Conservation (phyloP, 2,113 vertebrate species). For the Bubo scandiacus region DNA sequence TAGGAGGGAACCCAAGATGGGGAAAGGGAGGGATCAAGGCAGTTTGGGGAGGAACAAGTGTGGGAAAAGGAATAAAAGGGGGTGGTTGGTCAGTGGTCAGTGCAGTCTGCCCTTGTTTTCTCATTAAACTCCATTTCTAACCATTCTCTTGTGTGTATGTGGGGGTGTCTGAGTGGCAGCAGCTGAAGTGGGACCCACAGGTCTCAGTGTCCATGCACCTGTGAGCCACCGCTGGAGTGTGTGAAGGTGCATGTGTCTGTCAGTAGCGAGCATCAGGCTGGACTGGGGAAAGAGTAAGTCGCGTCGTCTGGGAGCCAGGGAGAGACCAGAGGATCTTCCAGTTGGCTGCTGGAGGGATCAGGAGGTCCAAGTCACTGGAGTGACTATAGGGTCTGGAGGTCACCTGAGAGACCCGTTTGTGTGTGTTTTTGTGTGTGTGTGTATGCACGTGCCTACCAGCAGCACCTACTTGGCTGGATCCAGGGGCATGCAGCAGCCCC, state of each 20-base stretch:
- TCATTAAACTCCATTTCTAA: neutral
- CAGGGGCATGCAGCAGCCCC: neutral
- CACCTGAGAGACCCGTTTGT: fast-evolving
- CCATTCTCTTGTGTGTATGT: fast-evolving
- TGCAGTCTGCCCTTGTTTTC: neutral
- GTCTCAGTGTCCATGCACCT: fast-evolving
- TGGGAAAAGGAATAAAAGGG: neutral
- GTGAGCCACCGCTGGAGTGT: fast-evolving
- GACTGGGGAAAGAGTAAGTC: too few relatives aligned
- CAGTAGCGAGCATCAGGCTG: neutral
- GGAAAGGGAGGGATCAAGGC: neutral
- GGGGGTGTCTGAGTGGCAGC: neutral
- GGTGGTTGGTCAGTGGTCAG: neutral
- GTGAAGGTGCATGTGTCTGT: neutral
- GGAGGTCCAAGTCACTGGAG: neutral
- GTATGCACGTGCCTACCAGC: fast-evolving
- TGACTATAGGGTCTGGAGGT: neutral
- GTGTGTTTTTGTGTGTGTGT: too few relatives aligned
- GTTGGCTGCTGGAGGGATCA: neutral
- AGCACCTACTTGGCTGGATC: fast-evolving
- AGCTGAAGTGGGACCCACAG: neutral
- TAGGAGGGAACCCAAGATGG: neutral
- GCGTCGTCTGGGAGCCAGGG: neutral
- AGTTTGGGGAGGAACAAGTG: neutral
- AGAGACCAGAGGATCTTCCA: neutral